Evolutionary conservation across 2,888 invertebrate species (phyloP), one percentile per base, ranked within the genome.

Genomic region (Uropetala carovei): DNA sequence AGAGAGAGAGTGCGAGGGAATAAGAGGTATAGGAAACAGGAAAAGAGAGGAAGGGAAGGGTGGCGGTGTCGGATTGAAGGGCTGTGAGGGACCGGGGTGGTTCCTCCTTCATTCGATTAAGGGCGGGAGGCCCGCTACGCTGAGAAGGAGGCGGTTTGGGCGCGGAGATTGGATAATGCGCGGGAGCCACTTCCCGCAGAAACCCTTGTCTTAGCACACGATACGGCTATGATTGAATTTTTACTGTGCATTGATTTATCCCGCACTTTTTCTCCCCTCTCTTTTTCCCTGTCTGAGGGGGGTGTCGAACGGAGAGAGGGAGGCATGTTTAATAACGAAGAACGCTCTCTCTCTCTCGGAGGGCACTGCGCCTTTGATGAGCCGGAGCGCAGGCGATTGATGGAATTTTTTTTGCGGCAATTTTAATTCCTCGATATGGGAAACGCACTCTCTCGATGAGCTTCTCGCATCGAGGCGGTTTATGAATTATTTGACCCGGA

Each of bases 101-200:
- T 83, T 43, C 43, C 43, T 83, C 57, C 89, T 68, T 89, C 89
- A 89, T 89, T 89, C 89, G 89, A 89, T 89, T 89, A 89, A 27
- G 59, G 18, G n/a, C n/a, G 16, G 86, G 60, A 58, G 18, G 86
- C 86, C 68, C 30, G 86, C 86, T 27, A 18, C 60, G 89, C 30
- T 89, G 85, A 68, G 56, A 43, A 43, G n/a, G 43, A 11, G 83
- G 43, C 89, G 89, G 89, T 89, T 89, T 89, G 89, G 13, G 43
- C 64, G 89, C 64, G 43, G 43, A 64, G 89, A 89, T 89, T 89
- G 89, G 89, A 68, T 89, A 89, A 89, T 89, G 60, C 89, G 43
- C 64, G 60, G 43, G 43, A 56, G 89, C 64, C 89, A 89, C 89
- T 89, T 89, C 43, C 43, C 56, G 89, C 89, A 64, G 43, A 89